Evolutionary conservation across 1,140 invertebrate genomes (phyloP), one percentile per base, ranked within the genome.

Genomic region (Drosophila mayri): DNA sequence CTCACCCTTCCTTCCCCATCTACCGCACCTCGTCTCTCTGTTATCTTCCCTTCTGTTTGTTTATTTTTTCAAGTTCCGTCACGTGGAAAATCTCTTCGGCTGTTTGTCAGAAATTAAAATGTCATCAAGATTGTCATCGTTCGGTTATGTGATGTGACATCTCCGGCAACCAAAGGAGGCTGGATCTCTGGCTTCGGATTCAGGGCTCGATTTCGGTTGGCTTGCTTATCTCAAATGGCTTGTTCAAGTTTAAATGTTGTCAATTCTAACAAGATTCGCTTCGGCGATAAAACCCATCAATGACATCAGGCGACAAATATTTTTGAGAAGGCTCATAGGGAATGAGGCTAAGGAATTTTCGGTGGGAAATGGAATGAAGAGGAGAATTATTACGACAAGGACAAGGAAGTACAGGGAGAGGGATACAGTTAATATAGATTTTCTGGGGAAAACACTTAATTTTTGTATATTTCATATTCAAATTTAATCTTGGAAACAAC

Each of bases 81-180:
- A 91, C 85, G 85, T 91, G 85, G 88, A 91, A 91, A 90, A 91
- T 84, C 75, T 76, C 71, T 52, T 79, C 49, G 64, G 73, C 50
- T 72, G 55, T 46, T 50, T 87, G 84, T 90, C 81, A 90, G 81
- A 90, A 90, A 88, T 92, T 92, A 92, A 92, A 92, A 91, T 91
- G 90, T 92, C 90, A 92, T 91, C 83, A 77, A 92, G 90, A 92
- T 92, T 92, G 90, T 92, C 91, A 72, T 88, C 74, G 76, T 70
- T 61, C 52, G 82, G 65, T 80, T 77, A 86, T 81, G 52, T 79
- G 83, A 87, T 79, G 79, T 82, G 87, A 91, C 82, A 87, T 65
- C 76, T 75, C 60, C 25, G 66, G 66, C 68, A 76, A 84, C 80
- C 62, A 47, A 61, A 76, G 63, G 64, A 68, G 74, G 70, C 54